Percentiles rank a stretch among this genome's conserved stretches.
These are phyloP conservation scores for Scortum barcoo DNA, from an alignment of 2,113 vertebrate genomes.

Conservation along the genomic window DNA sequence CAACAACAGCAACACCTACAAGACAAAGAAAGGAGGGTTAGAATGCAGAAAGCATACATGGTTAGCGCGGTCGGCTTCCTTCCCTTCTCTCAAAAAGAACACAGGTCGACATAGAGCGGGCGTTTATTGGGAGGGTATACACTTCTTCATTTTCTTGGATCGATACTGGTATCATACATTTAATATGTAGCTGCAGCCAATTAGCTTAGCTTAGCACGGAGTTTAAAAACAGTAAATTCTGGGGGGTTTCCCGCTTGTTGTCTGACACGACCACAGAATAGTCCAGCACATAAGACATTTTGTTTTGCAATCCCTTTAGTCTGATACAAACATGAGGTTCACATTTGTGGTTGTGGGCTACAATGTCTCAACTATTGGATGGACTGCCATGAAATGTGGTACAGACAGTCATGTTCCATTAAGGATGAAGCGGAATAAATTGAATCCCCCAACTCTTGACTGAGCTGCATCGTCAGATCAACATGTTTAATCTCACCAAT, in stretches of 20 bases:
- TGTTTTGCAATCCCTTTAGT: too few relatives aligned
- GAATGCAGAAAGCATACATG: neutral
- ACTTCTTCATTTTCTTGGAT: neutral
- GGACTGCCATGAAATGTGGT: too few relatives aligned
- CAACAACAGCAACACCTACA: conserved; percentile 91
- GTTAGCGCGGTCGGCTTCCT: neutral
- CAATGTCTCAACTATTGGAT: too few relatives aligned
- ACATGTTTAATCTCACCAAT: too few relatives aligned
- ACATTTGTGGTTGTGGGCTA: too few relatives aligned
- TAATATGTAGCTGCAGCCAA: too few relatives aligned
- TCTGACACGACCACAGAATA: too few relatives aligned
- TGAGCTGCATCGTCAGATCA: neutral
- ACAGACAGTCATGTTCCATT: too few relatives aligned
- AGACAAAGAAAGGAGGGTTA: neutral
- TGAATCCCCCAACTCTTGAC: neutral
- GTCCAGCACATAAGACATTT: too few relatives aligned
- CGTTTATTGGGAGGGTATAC: neutral
- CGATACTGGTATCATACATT: too few relatives aligned
- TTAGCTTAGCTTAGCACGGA: too few relatives aligned
- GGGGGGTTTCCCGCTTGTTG: neutral
- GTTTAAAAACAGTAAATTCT: neutral
- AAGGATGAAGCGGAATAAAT: neutral
- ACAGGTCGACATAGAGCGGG: neutral
- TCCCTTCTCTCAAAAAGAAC: neutral
- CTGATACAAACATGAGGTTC: too few relatives aligned